Conservation (phyloP, 2,797 vertebrate genomes). For the Liparis tanakae region DNA sequence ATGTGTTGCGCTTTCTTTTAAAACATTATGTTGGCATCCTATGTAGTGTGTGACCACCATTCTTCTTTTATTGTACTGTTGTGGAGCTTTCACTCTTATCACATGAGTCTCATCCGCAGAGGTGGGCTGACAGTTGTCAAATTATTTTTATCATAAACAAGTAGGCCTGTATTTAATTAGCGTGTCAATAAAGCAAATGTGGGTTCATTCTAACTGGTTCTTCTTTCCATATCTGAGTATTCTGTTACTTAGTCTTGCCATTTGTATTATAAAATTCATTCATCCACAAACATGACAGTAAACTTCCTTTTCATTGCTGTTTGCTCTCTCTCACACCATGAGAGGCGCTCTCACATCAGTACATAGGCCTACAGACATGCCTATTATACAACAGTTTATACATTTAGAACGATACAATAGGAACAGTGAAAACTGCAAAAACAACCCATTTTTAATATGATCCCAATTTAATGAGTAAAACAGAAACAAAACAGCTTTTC, state of each 20-base stretch:
- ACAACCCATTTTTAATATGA: slow-evolving; percentile 59
- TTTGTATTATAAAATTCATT: neutral
- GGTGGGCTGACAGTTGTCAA: neutral
- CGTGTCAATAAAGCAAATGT: neutral
- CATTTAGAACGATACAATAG: neutral
- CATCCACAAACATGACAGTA: too few relatives aligned
- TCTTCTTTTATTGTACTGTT: neutral
- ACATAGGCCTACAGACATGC: neutral
- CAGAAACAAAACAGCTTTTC: slow-evolving; percentile 62
- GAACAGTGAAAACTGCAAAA: slow-evolving; percentile 34
- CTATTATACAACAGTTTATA: neutral
- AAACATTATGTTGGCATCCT: neutral
- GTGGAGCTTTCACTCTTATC: neutral
- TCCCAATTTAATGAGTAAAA: slow-evolving; percentile 75
- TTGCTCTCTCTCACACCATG: neutral
- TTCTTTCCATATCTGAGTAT: neutral
- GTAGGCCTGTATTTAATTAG: neutral
- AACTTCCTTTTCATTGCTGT: neutral
- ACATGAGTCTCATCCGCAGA: neutral
- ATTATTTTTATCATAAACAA: neutral
- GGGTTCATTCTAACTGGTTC: neutral
- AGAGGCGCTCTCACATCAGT: neutral
- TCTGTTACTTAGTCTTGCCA: too few relatives aligned
- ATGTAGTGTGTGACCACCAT: neutral
- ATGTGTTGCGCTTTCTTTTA: neutral